phyloP scores from a whole-genome alignment of 1,140 invertebrate species.

The Liolophura sinensis region DNA sequence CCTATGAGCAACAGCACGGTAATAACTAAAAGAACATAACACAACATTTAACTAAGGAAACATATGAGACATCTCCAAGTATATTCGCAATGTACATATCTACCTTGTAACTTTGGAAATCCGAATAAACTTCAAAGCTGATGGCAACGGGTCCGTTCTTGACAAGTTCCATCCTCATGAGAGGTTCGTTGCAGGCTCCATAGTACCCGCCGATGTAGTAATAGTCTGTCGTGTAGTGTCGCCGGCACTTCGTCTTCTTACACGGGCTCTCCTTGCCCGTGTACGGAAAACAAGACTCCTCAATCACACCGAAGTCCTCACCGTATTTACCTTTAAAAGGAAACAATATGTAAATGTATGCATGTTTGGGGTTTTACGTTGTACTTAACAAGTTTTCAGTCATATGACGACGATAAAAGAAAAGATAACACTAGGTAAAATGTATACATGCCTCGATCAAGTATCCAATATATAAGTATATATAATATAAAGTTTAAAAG shows the following conservation, averaged over 20 bases:
- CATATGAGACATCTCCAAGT: no score
- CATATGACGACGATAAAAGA: no score
- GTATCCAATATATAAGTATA: no score
- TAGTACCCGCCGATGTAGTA: conserved; percentile 62
- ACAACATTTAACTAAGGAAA: no score
- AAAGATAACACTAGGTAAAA: no score
- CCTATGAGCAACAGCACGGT: neutral
- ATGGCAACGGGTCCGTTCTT: conserved; percentile 64
- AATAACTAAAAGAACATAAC: neutral
- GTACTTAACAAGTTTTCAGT: no score
- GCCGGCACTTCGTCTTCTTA: conserved; percentile 41
- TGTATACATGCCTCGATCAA: no score
- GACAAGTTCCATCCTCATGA: conserved; percentile 61
- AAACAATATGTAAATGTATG: no score
- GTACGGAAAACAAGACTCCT: conserved; percentile 62
- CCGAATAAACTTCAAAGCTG: conserved; percentile 61
- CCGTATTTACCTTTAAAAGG: conserved; percentile 59
- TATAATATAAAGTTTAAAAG: no score
- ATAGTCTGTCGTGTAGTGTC: conserved; percentile 61
- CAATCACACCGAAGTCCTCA: conserved; percentile 62
- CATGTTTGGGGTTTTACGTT: no score
- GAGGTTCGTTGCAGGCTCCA: conserved; percentile 63
- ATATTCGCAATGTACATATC: no score
- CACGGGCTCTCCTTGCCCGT: conserved; percentile 51
- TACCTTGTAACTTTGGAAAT: conserved; percentile 52